Base-by-base conservation (phyloP, 1,140 invertebrate genomes). In the Cydia splendana region DNA sequence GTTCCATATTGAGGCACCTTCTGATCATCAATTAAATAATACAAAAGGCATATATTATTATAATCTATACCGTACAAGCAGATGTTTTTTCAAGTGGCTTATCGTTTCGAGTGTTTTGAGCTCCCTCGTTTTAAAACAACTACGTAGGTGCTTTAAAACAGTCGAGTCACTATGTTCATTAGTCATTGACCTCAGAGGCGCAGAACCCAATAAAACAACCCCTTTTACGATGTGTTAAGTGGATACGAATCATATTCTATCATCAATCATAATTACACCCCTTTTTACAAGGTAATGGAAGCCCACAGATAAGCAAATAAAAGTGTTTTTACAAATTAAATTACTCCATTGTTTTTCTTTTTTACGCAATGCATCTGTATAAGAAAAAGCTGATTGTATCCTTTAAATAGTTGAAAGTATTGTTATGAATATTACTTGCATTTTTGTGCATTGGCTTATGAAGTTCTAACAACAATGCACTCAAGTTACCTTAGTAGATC, bases 201-300 rank as follows among this genome's bases (percentile, higher is more conserved):
- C 88, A 89, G 80, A 79, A 80, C 85, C 85, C 85, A 89, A 93
- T 91, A 89, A 91, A 91, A 91, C 90, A 89, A 91, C 91, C 90
- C 91, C 88, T 88, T 89, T 89, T 87, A 90, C 85, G 86, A 88
- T 87, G 89, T 87, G 91, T 90, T 91, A 93, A 91, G 91, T 93
- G 89, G 91, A 89, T 88, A 87, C 84, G 90, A 91, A 91, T 91
- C 87, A 85, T 90, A 90, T 89, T 78, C 84, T 83, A 90, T 91
- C 91, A 93, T 93, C 85, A 93, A 93, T 93, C 91, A 93, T 91
- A 86, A 92, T 91, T 85, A 81, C 81, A 84, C 86, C 86, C 85
- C 87, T 80, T 85, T 79, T 79, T 82, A 77, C 80, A 85, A 85
- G 81, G 81, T 81, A 87, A 87, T 85, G 84, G 83, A 87, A 82